These are phyloP conservation scores for Gambusia affinis DNA, from an alignment of 2,113 vertebrate species.

Conservation along the genomic window DNA sequence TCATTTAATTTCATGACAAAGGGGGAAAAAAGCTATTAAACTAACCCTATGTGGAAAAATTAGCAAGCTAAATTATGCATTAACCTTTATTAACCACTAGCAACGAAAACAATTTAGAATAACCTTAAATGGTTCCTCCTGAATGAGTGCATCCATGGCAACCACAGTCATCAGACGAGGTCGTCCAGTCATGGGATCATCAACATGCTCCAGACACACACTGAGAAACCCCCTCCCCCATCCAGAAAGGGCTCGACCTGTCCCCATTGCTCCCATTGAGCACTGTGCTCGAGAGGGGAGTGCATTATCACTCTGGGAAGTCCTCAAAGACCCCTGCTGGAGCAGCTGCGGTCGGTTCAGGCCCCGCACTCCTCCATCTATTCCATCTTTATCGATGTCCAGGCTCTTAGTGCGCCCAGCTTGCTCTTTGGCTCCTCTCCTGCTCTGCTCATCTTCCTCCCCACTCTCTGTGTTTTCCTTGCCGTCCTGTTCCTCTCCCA, in stretches of 20 bases:
- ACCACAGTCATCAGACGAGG: constrained; percentile 85
- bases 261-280: constrained; percentile 45
- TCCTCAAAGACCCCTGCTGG: constrained; percentile 75
- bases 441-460: constrained; percentile 77
- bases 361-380: constrained; percentile 63
- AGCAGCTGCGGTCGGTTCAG: constrained; percentile 70
- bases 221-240: constrained; percentile 89
- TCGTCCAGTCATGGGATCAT: constrained; percentile 81
- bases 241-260: constrained; percentile 72
- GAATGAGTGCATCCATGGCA: constrained; percentile 84
- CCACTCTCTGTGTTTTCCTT: constrained; percentile 66
- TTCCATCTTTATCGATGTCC: constrained; percentile 78
- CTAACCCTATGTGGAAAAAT: no score
- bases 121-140: constrained; percentile 83
- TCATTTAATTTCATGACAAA: no score
- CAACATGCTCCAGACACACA: constrained; percentile 80
- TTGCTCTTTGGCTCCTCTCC: constrained; percentile 78
- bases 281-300: constrained; percentile 73
- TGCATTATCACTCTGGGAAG: constrained; percentile 82
- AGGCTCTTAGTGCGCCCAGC: constrained; percentile 83
- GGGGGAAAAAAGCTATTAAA: no score
- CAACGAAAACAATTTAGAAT: neutral
- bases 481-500: constrained; percentile 51
- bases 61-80: no score
- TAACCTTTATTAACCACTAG: neutral